Conservation (phyloP, 2,888 invertebrate species). For the Chrysolina haemoptera region DNA sequence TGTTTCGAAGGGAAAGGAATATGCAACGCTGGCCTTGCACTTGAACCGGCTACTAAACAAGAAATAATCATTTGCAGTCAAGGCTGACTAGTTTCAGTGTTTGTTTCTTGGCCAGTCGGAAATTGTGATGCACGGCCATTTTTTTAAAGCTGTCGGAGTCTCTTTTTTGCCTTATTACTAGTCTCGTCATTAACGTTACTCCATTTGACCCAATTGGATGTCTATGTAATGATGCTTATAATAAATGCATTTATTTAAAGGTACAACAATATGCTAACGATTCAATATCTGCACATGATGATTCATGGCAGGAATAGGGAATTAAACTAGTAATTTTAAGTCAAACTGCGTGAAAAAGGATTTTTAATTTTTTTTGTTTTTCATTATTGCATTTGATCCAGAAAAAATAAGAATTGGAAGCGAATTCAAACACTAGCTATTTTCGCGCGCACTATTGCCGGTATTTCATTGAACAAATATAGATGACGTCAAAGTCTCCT, state of each 20-base stretch:
- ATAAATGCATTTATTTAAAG: not conserved
- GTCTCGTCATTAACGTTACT: constrained; percentile 10
- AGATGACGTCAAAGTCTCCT: too few relatives aligned
- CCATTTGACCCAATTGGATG: not conserved
- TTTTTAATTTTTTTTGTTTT: too few relatives aligned
- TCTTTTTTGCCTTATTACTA: not conserved
- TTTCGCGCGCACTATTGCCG: too few relatives aligned
- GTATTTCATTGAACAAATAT: too few relatives aligned
- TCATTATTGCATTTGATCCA: too few relatives aligned
- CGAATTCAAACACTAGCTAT: too few relatives aligned
- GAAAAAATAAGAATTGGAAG: too few relatives aligned
- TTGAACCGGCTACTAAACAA: constrained; percentile 61
- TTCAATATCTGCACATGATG: too few relatives aligned
- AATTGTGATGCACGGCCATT: constrained; percentile 46
- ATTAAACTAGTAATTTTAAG: too few relatives aligned
- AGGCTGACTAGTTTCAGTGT: constrained; percentile 54
- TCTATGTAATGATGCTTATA: not conserved
- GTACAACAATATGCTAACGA: too few relatives aligned
- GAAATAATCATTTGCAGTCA: constrained; percentile 49
- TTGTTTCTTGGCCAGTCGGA: constrained; percentile 53
- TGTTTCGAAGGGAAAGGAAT: constrained; percentile 23
- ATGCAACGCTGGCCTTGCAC: constrained; percentile 63
- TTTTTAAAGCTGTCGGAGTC: constrained; percentile 30
- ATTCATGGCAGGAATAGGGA: too few relatives aligned
- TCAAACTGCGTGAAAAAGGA: too few relatives aligned